Conservation (phyloP, 2,113 vertebrate species). For the Vulpes lagopus region DNA sequence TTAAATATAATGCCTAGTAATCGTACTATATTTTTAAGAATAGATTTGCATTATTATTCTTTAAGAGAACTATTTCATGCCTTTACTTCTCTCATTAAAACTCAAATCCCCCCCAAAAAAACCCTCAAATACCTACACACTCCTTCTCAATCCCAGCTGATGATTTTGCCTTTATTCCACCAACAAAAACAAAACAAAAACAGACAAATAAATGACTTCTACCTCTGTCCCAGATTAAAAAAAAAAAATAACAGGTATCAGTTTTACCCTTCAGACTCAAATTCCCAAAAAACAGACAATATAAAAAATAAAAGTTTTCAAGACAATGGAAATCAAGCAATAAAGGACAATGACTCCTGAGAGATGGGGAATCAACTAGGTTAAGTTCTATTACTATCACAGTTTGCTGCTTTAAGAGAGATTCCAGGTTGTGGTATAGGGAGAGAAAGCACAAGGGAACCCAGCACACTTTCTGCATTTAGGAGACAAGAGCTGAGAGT, state of each 20-base stretch:
- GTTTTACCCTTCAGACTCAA: not conserved
- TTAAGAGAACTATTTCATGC: not conserved
- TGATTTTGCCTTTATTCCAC: not conserved
- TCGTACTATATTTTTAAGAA: not conserved
- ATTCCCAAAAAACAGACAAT: not conserved
- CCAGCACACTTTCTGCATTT: not conserved
- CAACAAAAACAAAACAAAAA: not conserved
- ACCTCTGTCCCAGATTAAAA: not conserved
- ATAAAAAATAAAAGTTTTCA: not conserved
- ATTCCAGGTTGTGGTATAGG: not conserved
- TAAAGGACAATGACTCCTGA: not conserved
- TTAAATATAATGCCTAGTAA: not conserved
- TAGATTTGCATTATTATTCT: not conserved
- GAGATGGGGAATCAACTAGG: not conserved
- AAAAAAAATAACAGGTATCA: not conserved
- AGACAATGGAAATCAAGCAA: not conserved
- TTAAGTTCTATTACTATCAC: not conserved
- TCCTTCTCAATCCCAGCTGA: not conserved
- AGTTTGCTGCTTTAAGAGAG: not conserved
- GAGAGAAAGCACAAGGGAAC: not conserved
- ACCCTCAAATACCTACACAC: not conserved
- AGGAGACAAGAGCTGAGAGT: not conserved
- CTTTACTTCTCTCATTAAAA: constrained; percentile 6
- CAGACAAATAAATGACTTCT: not conserved
- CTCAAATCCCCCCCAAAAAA: not conserved